A percentile compares a stretch with the other conserved stretches of the same genome.
Evolutionary conservation across 2,888 invertebrate species (phyloP).

Genomic region (Caenorhabditis virilis): DNA sequence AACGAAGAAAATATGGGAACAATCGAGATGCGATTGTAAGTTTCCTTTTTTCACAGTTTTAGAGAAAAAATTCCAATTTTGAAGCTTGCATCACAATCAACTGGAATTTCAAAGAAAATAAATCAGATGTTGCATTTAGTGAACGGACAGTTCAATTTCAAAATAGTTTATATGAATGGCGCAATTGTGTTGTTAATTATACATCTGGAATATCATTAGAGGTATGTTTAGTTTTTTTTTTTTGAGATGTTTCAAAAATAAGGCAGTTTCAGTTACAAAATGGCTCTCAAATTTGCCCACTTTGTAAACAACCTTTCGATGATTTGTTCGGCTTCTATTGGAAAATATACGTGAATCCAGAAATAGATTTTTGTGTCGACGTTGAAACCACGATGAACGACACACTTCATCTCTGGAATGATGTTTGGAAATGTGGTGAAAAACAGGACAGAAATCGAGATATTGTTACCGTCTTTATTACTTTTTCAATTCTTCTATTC

Average conservation of each 20-base stretch:
- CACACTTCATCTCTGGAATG: conserved; percentile 65
- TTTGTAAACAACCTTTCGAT: conserved; percentile 56
- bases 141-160: conserved; percentile 53
- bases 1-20: conserved; percentile 58
- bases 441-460: conserved; percentile 39
- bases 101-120: conserved; percentile 52
- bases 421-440: conserved; percentile 62
- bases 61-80: conserved; percentile 1
- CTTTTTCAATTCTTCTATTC: conserved; percentile 48
- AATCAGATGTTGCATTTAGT: conserved; percentile 46
- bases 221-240: conserved; percentile 4
- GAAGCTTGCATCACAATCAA: conserved; percentile 52
- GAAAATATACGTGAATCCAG: conserved; percentile 64
- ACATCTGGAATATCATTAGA: conserved; percentile 17
- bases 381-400: conserved; percentile 68
- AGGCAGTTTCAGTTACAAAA: conserved; percentile 12
- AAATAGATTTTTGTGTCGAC: conserved; percentile 64
- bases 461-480: conserved; percentile 35
- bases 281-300: conserved; percentile 46
- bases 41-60: conserved; percentile 6
- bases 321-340: conserved; percentile 62
- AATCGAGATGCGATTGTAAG: conserved; percentile 64
- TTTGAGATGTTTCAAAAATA: not conserved
- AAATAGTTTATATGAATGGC: conserved; percentile 49
- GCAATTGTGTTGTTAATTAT: conserved; percentile 61